Percentiles rank a stretch among this genome's conserved stretches.
phyloP scores from a whole-genome alignment of 2,888 invertebrate species.

The Ptycholaimellus sp. region DNA sequence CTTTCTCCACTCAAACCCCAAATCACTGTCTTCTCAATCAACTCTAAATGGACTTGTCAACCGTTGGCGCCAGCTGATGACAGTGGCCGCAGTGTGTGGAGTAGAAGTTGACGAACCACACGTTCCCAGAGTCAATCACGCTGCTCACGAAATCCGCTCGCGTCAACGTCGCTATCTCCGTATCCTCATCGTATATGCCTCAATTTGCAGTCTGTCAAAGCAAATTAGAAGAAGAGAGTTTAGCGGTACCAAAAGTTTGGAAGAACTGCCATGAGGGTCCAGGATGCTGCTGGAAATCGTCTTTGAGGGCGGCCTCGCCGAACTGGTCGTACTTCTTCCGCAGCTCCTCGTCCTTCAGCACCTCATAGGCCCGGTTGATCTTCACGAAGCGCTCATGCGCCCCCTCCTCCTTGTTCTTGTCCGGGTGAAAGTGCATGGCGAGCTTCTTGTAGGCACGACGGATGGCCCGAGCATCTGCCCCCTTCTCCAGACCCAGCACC shows the following conservation, averaged over 20 bases:
- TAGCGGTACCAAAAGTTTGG: conserved; percentile 43
- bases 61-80: conserved; percentile 49
- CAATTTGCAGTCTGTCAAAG: conserved; percentile 8
- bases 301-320: conserved; percentile 45
- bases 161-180: conserved; percentile 50
- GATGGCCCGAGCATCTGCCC: conserved; percentile 45
- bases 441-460: conserved; percentile 52
- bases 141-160: conserved; percentile 41
- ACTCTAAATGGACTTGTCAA: conserved; percentile 10
- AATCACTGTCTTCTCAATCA: not conserved
- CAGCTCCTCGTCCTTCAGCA: conserved; percentile 53
- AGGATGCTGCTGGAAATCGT: conserved; percentile 35
- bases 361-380: conserved; percentile 59
- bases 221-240: not conserved
- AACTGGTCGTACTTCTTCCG: conserved; percentile 52
- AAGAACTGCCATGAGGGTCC: conserved; percentile 57
- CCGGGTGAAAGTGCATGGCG: conserved; percentile 48
- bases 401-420: conserved; percentile 48
- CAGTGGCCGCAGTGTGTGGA: conserved; percentile 64
- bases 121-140: conserved; percentile 39
- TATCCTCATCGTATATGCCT: conserved; percentile 57
- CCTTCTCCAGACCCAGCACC: conserved; percentile 41
- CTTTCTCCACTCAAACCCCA: conserved; percentile 41
- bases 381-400: conserved; percentile 51
- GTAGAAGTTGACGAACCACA: conserved; percentile 67